Evolutionary conservation across 2,888 invertebrate species (phyloP).

Genomic region (Corbicula japonica): DNA sequence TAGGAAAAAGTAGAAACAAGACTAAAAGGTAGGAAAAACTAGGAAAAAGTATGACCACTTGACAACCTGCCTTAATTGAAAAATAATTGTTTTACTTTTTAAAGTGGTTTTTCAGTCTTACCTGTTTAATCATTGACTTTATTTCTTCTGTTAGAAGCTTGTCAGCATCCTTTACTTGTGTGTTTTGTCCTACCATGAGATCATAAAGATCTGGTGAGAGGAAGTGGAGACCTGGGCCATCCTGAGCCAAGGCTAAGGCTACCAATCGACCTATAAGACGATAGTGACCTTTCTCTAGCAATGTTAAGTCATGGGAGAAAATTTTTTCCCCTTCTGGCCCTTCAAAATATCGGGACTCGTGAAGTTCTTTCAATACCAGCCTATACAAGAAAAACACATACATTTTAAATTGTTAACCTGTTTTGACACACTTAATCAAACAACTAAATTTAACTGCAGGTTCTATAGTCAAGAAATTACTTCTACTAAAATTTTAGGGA

Average conservation of each 20-base stretch:
- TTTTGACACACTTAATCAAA: too few relatives aligned
- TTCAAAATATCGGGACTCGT: conserved; percentile 23
- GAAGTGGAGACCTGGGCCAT: conserved; percentile 34
- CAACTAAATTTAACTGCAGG: too few relatives aligned
- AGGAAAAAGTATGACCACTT: too few relatives aligned
- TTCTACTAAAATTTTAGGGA: too few relatives aligned
- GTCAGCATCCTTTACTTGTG: conserved; percentile 15
- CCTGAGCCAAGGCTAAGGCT: conserved; percentile 24
- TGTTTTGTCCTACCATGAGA: conserved; percentile 22
- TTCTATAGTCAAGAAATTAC: too few relatives aligned
- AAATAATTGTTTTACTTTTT: too few relatives aligned
- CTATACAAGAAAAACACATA: not conserved
- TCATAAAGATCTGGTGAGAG: conserved; percentile 15
- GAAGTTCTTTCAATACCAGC: conserved; percentile 17
- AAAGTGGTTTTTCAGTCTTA: conserved; percentile 8
- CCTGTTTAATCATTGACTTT: conserved; percentile 29
- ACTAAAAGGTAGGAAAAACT: too few relatives aligned
- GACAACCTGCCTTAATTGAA: too few relatives aligned
- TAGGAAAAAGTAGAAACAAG: too few relatives aligned
- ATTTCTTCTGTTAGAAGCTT: conserved; percentile 7
- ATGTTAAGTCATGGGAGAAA: conserved; percentile 27
- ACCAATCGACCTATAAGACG: conserved; percentile 19
- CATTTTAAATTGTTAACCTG: too few relatives aligned
- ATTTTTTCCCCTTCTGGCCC: conserved; percentile 32
- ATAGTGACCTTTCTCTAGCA: conserved; percentile 29